These are phyloP conservation scores for Clavelina lepadiformis DNA, from an alignment of 23 tunicate genomes.

Conservation along the genomic window DNA sequence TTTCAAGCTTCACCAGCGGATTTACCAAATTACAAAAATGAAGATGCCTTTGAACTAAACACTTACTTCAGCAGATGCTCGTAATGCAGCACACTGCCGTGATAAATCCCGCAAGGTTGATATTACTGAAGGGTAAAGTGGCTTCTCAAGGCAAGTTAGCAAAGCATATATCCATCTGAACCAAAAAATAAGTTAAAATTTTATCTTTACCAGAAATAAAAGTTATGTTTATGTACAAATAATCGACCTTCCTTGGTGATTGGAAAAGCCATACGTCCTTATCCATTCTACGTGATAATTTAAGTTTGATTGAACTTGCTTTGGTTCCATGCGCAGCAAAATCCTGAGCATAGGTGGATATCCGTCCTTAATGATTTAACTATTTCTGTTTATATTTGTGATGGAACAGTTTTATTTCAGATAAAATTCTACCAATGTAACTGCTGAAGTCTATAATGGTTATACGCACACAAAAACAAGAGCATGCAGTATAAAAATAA, in stretches of 20 bases:
- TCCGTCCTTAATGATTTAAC: conserved; percentile 26
- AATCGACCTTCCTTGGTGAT: conserved; percentile 74
- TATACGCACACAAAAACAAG: too few relatives aligned
- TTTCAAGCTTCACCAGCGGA: too few relatives aligned
- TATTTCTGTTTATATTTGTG: too few relatives aligned
- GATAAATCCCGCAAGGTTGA: conserved; percentile 61
- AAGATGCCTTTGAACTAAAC: too few relatives aligned
- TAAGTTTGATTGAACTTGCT: conserved; percentile 58
- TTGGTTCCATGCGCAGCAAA: conserved; percentile 66
- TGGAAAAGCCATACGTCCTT: conserved; percentile 59
- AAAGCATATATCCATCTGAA: conserved; percentile 85
- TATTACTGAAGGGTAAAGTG: conserved; percentile 57
- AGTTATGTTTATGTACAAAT: not conserved
- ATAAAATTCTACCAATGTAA: too few relatives aligned
- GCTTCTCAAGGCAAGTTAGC: conserved; percentile 63
- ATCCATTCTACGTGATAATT: conserved; percentile 78
- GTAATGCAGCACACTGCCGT: conserved; percentile 43
- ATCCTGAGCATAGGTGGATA: conserved; percentile 81
- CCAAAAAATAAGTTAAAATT: not conserved
- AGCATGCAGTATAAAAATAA: too few relatives aligned
- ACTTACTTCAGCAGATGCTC: conserved; percentile 16
- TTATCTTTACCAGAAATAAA: not conserved
- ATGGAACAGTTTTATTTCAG: too few relatives aligned
- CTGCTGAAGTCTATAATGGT: too few relatives aligned
- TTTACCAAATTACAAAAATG: too few relatives aligned